phyloP scores from a whole-genome alignment of 2,113 vertebrate species.

The Australoheros scitulus region DNA sequence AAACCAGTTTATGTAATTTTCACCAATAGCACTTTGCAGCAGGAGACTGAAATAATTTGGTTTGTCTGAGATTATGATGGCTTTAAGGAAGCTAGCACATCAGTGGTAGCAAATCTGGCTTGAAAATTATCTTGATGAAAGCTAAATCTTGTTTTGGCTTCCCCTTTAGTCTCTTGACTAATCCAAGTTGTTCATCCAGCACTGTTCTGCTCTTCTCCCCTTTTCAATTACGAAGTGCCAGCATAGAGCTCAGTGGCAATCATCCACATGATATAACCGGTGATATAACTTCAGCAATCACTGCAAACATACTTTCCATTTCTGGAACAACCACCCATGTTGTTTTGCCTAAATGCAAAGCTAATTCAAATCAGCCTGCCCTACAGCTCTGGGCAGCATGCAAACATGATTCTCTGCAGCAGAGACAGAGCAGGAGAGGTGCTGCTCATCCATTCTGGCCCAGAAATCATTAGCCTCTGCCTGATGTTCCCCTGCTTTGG shows the following conservation, averaged over 20 bases:
- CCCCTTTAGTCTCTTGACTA: slow-evolving; percentile 28
- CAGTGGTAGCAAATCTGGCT: slow-evolving; percentile 40
- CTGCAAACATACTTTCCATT: background rate
- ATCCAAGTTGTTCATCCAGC: slow-evolving; percentile 41
- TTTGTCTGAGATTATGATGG: slow-evolving; percentile 50
- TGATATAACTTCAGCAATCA: slow-evolving; percentile 37
- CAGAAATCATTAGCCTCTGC: slow-evolving; percentile 57
- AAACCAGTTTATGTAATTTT: slow-evolving; percentile 23
- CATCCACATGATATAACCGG: slow-evolving; percentile 20
- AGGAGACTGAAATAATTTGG: slow-evolving; percentile 51
- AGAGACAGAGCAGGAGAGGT: slow-evolving; percentile 13
- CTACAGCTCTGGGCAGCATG: slow-evolving; percentile 17
- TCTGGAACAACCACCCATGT: background rate
- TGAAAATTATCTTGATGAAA: slow-evolving; percentile 58
- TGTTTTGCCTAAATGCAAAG: slow-evolving; percentile 31
- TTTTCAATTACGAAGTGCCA: slow-evolving; percentile 23
- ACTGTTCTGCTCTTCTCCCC: slow-evolving; percentile 14
- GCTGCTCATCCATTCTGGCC: slow-evolving; percentile 19
- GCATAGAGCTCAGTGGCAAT: slow-evolving; percentile 3
- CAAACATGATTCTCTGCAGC: slow-evolving; percentile 11
- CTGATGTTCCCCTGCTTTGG: slow-evolving; percentile 63
- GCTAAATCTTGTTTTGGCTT: slow-evolving; percentile 58
- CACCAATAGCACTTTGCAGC: background rate
- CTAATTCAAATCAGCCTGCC: slow-evolving; percentile 39
- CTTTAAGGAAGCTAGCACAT: slow-evolving; percentile 50